Evolutionary conservation across 2,113 vertebrate genomes (phyloP).

Genomic region (Pseudonaja textilis): DNA sequence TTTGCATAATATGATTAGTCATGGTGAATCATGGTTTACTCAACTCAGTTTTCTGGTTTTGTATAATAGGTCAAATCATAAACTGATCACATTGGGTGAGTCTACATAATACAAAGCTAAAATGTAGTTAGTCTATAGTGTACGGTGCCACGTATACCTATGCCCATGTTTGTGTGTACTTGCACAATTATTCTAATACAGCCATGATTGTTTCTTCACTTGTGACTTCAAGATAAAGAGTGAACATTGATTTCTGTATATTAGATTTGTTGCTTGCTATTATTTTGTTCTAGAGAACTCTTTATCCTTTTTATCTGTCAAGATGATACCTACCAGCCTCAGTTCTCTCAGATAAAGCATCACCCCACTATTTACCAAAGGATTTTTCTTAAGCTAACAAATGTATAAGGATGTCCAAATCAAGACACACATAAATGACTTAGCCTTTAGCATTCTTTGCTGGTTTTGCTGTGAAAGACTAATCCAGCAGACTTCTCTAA

Average conservation of each 20-base stretch:
- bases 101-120: neutral
- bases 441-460: neutral
- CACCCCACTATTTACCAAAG: neutral
- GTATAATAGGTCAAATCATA: neutral
- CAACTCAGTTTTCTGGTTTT: neutral
- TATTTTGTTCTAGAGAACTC: constrained; percentile 4
- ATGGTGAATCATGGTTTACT: neutral
- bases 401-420: neutral
- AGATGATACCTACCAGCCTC: neutral
- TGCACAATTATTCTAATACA: neutral
- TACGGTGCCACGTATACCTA: neutral
- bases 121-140: neutral
- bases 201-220: neutral
- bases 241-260: neutral
- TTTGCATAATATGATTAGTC: neutral
- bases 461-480: neutral
- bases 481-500: neutral
- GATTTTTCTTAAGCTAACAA: constrained; percentile 1
- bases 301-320: neutral
- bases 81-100: neutral
- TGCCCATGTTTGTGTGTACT: neutral
- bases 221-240: constrained; percentile 20
- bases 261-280: neutral
- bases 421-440: neutral
- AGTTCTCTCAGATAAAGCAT: neutral